A percentile compares a stretch with the other conserved stretches of the same genome.
Evolutionary conservation across 2,113 vertebrate genomes (phyloP).

Genomic region (Calidris pygmaea): DNA sequence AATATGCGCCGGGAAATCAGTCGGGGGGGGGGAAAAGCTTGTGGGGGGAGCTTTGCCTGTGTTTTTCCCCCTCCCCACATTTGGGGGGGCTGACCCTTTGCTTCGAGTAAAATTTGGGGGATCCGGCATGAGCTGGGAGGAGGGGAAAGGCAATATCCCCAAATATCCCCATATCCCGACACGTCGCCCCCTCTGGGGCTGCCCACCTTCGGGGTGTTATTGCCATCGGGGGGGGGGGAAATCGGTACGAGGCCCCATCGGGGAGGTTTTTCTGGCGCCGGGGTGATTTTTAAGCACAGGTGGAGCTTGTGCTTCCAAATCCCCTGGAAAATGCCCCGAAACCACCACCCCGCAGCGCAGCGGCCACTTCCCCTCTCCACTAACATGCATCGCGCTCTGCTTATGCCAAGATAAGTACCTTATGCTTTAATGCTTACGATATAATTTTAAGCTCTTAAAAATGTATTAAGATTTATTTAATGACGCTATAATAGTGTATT

Average conservation of each 20-base stretch:
- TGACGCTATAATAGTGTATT: constrained; percentile 48
- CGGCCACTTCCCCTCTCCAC: not conserved
- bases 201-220: not conserved
- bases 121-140: not conserved
- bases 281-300: not conserved
- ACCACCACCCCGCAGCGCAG: not conserved
- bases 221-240: rapidly evolving
- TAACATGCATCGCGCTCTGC: constrained; percentile 49
- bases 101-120: not conserved
- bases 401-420: constrained; percentile 36
- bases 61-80: not conserved
- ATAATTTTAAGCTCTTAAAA: constrained; percentile 58
- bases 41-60: not conserved
- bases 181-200: rapidly evolving
- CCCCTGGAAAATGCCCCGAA: not conserved
- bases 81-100: not conserved
- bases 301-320: not conserved
- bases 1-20: not conserved
- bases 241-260: not conserved
- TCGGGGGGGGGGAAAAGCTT: rapidly evolving
- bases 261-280: not conserved
- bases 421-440: constrained; percentile 55
- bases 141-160: not conserved
- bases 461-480: constrained; percentile 55
- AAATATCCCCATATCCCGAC: not conserved